phyloP scores from a whole-genome alignment of 2,113 vertebrate species.

The Saiga tatarica region DNA sequence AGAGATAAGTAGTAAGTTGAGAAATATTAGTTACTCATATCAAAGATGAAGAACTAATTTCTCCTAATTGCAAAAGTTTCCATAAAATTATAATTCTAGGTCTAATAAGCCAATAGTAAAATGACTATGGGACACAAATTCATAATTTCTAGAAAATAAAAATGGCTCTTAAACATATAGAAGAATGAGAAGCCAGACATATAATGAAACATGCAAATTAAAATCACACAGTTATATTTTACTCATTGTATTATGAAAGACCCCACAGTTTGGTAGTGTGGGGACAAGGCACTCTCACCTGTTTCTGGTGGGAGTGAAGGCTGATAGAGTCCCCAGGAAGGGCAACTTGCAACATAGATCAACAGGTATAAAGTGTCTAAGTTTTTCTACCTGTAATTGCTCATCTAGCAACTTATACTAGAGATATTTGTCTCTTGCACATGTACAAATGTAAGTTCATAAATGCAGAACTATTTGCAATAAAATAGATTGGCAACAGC shows the following conservation, averaged over 20 bases:
- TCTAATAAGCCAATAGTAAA: neutral
- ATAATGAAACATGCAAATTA: neutral
- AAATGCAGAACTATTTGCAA: neutral
- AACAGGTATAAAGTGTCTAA: neutral
- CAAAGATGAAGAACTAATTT: neutral
- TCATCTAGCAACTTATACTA: neutral
- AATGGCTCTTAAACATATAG: neutral
- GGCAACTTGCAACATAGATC: neutral
- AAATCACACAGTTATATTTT: neutral
- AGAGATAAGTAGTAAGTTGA: neutral
- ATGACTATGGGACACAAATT: neutral
- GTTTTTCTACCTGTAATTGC: neutral
- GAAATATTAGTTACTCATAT: neutral
- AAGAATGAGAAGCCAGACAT: neutral
- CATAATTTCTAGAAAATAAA: neutral
- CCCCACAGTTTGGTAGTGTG: neutral
- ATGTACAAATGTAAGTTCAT: neutral
- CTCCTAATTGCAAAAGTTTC: neutral
- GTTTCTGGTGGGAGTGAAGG: neutral
- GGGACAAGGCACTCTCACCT: neutral
- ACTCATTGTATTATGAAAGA: neutral
- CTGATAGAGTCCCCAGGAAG: neutral
- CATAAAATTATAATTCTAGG: neutral
- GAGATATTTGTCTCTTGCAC: neutral
- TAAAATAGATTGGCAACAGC: neutral